These are phyloP conservation scores for Hylia prasina DNA, from an alignment of 2,113 vertebrate species.

Conservation along the genomic window DNA sequence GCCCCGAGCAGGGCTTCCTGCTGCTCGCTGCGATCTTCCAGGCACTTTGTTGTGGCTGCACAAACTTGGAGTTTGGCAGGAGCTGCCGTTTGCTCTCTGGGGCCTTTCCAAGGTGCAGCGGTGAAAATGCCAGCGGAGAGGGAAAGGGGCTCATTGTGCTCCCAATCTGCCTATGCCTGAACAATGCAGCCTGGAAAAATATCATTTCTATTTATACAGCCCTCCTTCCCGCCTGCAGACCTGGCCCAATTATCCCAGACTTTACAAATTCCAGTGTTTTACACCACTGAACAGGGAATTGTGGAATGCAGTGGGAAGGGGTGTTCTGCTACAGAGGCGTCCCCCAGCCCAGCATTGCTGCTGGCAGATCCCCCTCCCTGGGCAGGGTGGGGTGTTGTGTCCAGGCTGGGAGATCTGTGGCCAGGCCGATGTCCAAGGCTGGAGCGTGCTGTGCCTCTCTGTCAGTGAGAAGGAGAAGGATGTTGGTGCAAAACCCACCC, in stretches of 20 bases:
- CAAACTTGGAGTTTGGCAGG: not conserved
- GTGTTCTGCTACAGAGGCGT: not conserved
- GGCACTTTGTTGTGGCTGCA: slow-evolving; percentile 6
- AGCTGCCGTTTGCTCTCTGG: not conserved
- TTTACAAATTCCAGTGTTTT: not conserved
- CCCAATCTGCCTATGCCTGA: not conserved
- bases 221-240: not conserved
- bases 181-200: not conserved
- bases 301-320: not conserved
- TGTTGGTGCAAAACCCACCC: not conserved
- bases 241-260: not conserved
- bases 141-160: slow-evolving; percentile 18
- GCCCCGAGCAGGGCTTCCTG: not conserved
- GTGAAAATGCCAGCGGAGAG: not conserved
- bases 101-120: not conserved
- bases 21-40: fast-evolving
- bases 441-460: not conserved
- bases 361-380: not conserved
- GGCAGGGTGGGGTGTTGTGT: not conserved
- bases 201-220: not conserved
- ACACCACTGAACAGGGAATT: not conserved
- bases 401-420: not conserved
- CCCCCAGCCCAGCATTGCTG: not conserved
- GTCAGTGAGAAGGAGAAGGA: not conserved
- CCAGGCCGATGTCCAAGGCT: not conserved